Base-by-base conservation (phyloP, 2,888 invertebrate genomes). In the Maniola hyperantus region DNA sequence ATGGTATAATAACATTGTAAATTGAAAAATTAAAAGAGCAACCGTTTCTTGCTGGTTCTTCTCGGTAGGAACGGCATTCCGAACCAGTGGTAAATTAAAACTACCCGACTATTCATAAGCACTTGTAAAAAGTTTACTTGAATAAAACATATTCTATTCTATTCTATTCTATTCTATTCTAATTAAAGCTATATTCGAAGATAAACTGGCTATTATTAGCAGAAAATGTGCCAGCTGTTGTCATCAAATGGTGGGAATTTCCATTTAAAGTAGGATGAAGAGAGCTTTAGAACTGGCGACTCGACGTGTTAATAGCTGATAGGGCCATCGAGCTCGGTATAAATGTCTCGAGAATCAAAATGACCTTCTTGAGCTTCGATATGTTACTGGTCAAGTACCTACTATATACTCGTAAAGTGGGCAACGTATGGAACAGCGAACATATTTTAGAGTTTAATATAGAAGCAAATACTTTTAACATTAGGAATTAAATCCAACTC, bases 261-360 rank as follows among this genome's bases (percentile, higher is more conserved):
- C 79, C 80, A 83, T 85, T 84, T 80, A 83, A 81, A 81, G 80
- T 77, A 80, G 80, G 82, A 83, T 85, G 83, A 84, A 88, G 88
- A 83, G 84, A 74, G 76, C 77, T 78, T 73, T 65, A 79, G 87
- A 89, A 89, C 81, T 87, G 89, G 88, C 57, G 57, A 57, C 20
- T 57, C 89, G 89, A 89, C 89, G 85, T 87, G 86, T 83, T 82
- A 85, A 83, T 85, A 82, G 78, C 82, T 81, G 88, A 89, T 88
- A 88, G 87, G 85, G 84, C 83, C 84, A 85, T 85, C 83, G 77
- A 74, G 77, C 81, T 80, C 84, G 26, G 26, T 84, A 85, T 88
- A 83, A 87, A 88, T 87, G 82, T 83, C 83, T 82, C 6, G 42
- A 20, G 20, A 57, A 0, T 80, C 82, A 82, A 77, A 74, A 80